Evolutionary conservation across 1,140 invertebrate genomes (phyloP).

Genomic region (Zaprionus africanus): DNA sequence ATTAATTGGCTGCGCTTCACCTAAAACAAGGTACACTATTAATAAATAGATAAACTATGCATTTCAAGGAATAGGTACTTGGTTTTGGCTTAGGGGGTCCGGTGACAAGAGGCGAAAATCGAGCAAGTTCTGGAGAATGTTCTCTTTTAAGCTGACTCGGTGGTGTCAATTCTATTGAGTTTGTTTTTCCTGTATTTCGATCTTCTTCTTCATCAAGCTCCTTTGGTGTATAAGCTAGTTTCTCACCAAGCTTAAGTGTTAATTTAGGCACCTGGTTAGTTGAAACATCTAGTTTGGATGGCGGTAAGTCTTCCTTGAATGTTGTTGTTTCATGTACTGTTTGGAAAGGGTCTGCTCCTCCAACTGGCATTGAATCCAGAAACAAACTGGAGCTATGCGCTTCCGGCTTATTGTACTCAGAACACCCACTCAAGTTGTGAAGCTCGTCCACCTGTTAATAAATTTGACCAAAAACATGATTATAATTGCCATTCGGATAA

Average conservation of each 20-base stretch:
- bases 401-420: neutral
- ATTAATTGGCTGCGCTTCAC: slow-evolving; percentile 29
- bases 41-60: slow-evolving; percentile 2
- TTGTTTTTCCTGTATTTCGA: slow-evolving; percentile 10
- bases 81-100: slow-evolving; percentile 88
- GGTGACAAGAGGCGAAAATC: slow-evolving; percentile 92
- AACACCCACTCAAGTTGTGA: neutral
- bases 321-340: slow-evolving; percentile 79
- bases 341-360: neutral
- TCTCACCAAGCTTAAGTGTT: slow-evolving; percentile 89
- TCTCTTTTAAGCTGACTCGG: slow-evolving; percentile 34
- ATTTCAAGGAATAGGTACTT: slow-evolving; percentile 36
- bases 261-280: slow-evolving; percentile 89
- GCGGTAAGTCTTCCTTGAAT: slow-evolving; percentile 9
- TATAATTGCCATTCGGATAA: no score
- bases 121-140: slow-evolving; percentile 91
- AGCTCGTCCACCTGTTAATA: slow-evolving; percentile 8
- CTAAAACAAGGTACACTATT: slow-evolving; percentile 39
- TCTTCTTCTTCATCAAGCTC: slow-evolving; percentile 1
- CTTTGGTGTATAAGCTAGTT: slow-evolving; percentile 44
- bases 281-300: slow-evolving; percentile 45
- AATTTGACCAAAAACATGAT: neutral
- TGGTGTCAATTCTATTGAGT: neutral
- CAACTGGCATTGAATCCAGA: neutral
- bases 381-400: neutral